A percentile compares a stretch with the other conserved stretches of the same genome.
phyloP scores from a whole-genome alignment of 2,797 vertebrate species.

The Myotis myotis region DNA sequence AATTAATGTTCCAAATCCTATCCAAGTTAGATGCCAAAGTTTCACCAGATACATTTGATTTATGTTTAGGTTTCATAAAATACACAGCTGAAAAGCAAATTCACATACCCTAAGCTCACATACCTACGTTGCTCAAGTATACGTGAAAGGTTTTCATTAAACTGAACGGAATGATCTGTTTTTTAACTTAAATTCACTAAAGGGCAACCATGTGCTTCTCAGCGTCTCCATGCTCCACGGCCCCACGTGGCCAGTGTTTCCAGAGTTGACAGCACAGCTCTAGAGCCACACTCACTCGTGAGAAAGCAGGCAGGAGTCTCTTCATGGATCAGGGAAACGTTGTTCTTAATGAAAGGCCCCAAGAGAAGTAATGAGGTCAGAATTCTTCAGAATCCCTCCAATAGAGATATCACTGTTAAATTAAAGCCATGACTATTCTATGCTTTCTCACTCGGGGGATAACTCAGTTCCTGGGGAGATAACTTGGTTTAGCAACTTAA shows the following conservation, averaged over 20 bases:
- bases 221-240: not conserved
- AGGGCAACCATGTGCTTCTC: not conserved
- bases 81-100: not conserved
- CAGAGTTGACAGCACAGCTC: accelerated
- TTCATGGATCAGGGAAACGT: accelerated
- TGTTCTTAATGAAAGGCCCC: not conserved
- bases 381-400: constrained; percentile 52
- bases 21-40: not conserved
- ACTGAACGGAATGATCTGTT: not conserved
- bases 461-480: constrained; percentile 47
- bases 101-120: not conserved
- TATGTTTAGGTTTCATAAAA: constrained; percentile 22
- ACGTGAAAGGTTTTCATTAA: not conserved
- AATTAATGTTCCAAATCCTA: not conserved
- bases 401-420: constrained; percentile 51
- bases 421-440: constrained; percentile 4
- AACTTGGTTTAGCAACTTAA: constrained; percentile 70
- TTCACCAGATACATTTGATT: not conserved
- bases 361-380: not conserved
- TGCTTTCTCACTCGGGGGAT: constrained; percentile 37
- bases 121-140: not conserved
- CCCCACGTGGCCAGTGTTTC: too few species aligned
- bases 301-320: not conserved
- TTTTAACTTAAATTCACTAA: not conserved
- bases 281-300: not conserved